phyloP scores from a whole-genome alignment of 1,140 invertebrate genomes.

The Cyrtorhinus lividipennis region DNA sequence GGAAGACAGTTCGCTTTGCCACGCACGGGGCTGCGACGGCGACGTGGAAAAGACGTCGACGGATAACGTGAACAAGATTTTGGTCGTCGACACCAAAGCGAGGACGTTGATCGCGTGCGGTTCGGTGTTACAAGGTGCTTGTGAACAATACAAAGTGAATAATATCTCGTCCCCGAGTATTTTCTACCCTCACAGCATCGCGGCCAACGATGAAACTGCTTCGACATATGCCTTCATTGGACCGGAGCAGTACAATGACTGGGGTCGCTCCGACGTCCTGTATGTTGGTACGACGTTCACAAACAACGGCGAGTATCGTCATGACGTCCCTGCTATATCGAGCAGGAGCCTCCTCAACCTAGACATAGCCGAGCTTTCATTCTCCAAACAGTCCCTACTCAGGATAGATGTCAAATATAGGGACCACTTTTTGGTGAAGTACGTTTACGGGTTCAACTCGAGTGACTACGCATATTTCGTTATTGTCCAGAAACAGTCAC shows the following conservation, averaged over 20 bases:
- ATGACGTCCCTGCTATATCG: conserved; percentile 84
- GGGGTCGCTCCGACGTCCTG: conserved; percentile 61
- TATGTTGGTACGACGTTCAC: conserved; percentile 93
- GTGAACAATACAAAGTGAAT: conserved; percentile 65
- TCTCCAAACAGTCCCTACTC: conserved; percentile 73
- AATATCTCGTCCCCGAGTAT: conserved; percentile 63
- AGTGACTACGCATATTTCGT: conserved; percentile 91
- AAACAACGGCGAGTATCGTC: conserved; percentile 78
- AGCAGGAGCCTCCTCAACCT: conserved; percentile 65
- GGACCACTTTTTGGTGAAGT: conserved; percentile 87
- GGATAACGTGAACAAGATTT: conserved; percentile 82
- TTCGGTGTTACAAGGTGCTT: conserved; percentile 73
- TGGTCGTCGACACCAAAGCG: conserved; percentile 71
- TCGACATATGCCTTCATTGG: conserved; percentile 92
- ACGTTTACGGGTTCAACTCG: conserved; percentile 90
- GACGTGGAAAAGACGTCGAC: conserved; percentile 45
- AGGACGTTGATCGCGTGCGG: conserved; percentile 74
- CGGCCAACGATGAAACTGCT: conserved; percentile 78
- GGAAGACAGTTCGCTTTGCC: conserved; percentile 72
- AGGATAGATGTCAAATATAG: conserved; percentile 86
- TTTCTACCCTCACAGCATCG: conserved; percentile 63
- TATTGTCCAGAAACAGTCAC: conserved; percentile 83
- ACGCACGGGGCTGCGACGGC: conserved; percentile 61
- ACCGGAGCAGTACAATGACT: conserved; percentile 63
- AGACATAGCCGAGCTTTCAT: conserved; percentile 65